Conservation (phyloP, 2,797 vertebrate genomes). For the Phalloptychus januarius region DNA sequence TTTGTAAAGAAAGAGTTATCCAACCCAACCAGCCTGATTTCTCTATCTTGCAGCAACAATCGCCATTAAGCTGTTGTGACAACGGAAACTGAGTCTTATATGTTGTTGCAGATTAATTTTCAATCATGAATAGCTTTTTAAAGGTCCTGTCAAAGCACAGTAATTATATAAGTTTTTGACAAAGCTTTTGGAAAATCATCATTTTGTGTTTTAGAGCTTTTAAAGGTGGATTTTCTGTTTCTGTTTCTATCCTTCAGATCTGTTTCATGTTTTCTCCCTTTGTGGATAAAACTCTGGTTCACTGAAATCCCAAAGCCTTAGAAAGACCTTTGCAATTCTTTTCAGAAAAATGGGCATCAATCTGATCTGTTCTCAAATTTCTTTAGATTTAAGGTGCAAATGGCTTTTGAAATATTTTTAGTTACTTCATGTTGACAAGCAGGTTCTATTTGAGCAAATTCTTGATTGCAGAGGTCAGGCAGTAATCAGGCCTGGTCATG, state of each 20-base stretch:
- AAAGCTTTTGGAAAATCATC: neutral
- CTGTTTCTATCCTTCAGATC: neutral
- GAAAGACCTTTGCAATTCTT: neutral
- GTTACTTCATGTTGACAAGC: neutral
- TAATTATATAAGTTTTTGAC: neutral
- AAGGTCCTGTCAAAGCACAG: neutral
- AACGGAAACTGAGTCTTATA: neutral
- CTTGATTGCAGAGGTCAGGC: neutral
- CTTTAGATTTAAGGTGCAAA: neutral
- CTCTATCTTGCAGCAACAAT: neutral
- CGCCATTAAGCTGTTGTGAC: neutral
- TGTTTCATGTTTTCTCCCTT: neutral
- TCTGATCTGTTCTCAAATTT: neutral
- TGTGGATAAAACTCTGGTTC: neutral
- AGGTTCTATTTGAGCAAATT: neutral
- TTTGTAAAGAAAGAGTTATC: neutral
- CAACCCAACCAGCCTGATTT: neutral
- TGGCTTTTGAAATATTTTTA: neutral
- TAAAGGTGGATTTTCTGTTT: neutral
- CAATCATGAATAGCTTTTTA: neutral
- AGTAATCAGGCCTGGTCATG: neutral
- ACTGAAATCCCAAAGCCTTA: neutral
- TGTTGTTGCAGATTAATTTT: neutral
- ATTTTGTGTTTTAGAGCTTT: neutral
- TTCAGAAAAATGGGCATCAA: neutral